A percentile compares a stretch with the other conserved stretches of the same genome.
Conservation (phyloP, 2,113 vertebrate species). For the Cricetomys ansorgei region DNA sequence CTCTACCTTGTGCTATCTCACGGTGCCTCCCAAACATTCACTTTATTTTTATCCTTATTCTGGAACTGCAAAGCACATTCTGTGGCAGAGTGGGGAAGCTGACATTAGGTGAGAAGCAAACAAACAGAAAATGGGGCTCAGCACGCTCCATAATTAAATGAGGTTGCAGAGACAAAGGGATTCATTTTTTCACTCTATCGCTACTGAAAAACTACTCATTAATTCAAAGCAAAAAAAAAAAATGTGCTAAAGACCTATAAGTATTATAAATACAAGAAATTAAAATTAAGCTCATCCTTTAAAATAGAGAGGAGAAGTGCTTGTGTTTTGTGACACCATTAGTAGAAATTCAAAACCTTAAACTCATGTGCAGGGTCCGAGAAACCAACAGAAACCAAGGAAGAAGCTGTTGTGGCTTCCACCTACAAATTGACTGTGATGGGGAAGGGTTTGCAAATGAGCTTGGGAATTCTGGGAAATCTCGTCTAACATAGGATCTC, state of each 20-base stretch:
- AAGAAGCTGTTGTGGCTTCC: not conserved
- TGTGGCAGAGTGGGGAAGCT: not conserved
- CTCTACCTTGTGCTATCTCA: slow-evolving; percentile 56
- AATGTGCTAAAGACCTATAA: not conserved
- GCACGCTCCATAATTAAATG: slow-evolving; percentile 28
- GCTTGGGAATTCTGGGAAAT: not conserved
- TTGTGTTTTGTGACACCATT: not conserved
- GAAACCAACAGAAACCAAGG: not conserved
- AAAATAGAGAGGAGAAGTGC: not conserved
- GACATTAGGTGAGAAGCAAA: slow-evolving; percentile 58
- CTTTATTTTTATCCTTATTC: slow-evolving; percentile 70
- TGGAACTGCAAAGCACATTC: slow-evolving; percentile 23
- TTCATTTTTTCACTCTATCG: slow-evolving; percentile 16
- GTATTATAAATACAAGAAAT: not conserved
- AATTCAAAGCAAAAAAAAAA: slow-evolving; percentile 21
- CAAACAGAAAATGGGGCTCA: not conserved
- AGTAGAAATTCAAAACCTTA: not conserved
- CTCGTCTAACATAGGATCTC: not conserved
- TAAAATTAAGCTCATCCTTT: not conserved
- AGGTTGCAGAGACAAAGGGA: fast-evolving
- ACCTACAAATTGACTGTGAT: not conserved
- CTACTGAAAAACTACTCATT: slow-evolving; percentile 39
- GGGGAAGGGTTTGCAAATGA: not conserved
- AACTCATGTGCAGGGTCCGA: not conserved
- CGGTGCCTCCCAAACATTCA: slow-evolving; percentile 56